Conservation (phyloP, 2,797 vertebrate species). For the Melanotaenia parkinsoni region DNA sequence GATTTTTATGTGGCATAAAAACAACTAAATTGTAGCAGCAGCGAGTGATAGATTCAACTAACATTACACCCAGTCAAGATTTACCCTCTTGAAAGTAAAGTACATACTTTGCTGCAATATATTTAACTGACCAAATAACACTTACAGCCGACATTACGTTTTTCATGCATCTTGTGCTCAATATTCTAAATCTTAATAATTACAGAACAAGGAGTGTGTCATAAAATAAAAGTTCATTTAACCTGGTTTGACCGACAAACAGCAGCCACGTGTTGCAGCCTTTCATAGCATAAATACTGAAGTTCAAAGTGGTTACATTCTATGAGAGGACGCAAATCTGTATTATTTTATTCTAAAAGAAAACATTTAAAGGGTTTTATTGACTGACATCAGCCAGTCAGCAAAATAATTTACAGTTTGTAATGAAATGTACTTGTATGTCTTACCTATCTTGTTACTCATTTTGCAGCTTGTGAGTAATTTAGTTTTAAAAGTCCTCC, state of each 20-base stretch:
- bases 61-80: conserved; percentile 32
- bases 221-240: neutral
- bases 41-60: conserved; percentile 34
- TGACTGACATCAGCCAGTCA: neutral
- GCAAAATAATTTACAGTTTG: neutral
- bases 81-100: conserved; percentile 19
- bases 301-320: neutral
- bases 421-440: neutral
- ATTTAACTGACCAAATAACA: conserved; percentile 36
- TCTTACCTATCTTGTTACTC: conserved; percentile 3
- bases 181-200: neutral
- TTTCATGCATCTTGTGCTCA: neutral
- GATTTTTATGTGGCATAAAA: conserved; percentile 13
- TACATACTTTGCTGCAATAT: conserved; percentile 21
- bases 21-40: conserved; percentile 17
- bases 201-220: neutral
- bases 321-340: neutral
- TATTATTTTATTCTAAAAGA: neutral
- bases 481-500: neutral
- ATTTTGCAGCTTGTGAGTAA: conserved; percentile 16
- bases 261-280: neutral
- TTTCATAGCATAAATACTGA: neutral
- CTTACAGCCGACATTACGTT: neutral
- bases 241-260: neutral
- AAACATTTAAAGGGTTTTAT: neutral